Percentiles rank a stretch among this genome's conserved stretches.
phyloP scores from a whole-genome alignment of 2,888 invertebrate species.

The Atethmia centrago region DNA sequence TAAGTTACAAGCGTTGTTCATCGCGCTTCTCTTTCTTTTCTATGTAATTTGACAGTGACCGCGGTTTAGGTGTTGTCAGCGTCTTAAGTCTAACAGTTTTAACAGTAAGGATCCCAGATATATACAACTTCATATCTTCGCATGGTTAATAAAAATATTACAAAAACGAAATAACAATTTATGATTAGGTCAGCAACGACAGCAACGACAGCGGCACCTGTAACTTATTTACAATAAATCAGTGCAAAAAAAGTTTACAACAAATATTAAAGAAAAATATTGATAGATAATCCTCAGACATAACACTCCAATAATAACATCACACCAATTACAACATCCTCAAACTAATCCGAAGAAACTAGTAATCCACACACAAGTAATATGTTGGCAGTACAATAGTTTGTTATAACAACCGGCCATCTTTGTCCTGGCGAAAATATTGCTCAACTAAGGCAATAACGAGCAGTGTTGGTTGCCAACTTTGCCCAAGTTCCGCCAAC shows the following conservation, averaged over 20 bases:
- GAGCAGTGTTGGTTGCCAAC: constrained; percentile 83
- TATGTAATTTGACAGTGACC: too few species aligned
- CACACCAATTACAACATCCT: constrained; percentile 18
- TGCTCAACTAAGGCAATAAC: constrained; percentile 89
- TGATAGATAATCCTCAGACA: not conserved
- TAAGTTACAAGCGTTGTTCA: too few species aligned
- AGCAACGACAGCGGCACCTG: too few species aligned
- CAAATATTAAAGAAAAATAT: not conserved
- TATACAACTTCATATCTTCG: not conserved
- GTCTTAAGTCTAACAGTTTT: not conserved
- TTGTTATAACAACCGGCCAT: constrained; percentile 81
- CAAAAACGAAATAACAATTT: not conserved
- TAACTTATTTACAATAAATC: not conserved
- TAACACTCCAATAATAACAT: not conserved
- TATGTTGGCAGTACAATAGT: constrained; percentile 80
- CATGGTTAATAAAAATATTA: not conserved
- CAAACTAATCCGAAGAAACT: constrained; percentile 40
- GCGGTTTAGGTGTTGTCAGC: too few species aligned
- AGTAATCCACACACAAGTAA: constrained; percentile 65
- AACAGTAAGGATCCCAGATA: not conserved
- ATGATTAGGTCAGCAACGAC: not conserved
- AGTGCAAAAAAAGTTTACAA: not conserved
- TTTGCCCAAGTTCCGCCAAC: constrained; percentile 81
- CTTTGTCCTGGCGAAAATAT: constrained; percentile 86
- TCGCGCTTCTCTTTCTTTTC: too few species aligned